These are phyloP conservation scores for Neotoma lepida DNA, from an alignment of 2,113 vertebrate genomes.

Conservation along the genomic window DNA sequence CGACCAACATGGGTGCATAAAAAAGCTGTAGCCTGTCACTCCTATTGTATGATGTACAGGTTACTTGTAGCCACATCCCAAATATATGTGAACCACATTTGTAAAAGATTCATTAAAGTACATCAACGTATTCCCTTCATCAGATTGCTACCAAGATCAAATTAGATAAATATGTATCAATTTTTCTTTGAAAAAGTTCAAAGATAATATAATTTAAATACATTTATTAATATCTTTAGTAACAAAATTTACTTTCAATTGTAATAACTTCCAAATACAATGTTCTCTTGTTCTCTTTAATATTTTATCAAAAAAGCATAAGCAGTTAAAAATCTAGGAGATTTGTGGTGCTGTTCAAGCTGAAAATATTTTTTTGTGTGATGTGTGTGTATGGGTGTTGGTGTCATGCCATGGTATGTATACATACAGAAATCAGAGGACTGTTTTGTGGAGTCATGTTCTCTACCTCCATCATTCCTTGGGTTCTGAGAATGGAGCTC, in stretches of 20 bases:
- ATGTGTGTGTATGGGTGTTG: neutral
- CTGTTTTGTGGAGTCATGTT: neutral
- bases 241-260: neutral
- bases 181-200: neutral
- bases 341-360: neutral
- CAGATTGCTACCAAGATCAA: neutral
- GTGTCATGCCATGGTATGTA: neutral
- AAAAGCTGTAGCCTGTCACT: neutral
- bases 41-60: neutral
- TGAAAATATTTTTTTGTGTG: neutral
- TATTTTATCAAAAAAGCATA: neutral
- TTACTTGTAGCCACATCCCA: neutral
- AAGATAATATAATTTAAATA: neutral
- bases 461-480: neutral
- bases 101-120: neutral
- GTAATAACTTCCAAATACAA: neutral
- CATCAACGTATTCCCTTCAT: neutral
- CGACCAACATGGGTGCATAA: neutral
- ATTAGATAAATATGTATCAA: neutral
- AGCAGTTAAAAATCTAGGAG: neutral
- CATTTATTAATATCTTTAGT: neutral
- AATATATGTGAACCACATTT: neutral
- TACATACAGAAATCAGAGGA: neutral
- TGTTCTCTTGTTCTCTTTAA: neutral
- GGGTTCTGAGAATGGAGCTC: neutral